Percentiles rank a stretch among this genome's conserved stretches.
Evolutionary conservation across 1,140 invertebrate genomes (phyloP).

Genomic region (Drosophila ogumai): DNA sequence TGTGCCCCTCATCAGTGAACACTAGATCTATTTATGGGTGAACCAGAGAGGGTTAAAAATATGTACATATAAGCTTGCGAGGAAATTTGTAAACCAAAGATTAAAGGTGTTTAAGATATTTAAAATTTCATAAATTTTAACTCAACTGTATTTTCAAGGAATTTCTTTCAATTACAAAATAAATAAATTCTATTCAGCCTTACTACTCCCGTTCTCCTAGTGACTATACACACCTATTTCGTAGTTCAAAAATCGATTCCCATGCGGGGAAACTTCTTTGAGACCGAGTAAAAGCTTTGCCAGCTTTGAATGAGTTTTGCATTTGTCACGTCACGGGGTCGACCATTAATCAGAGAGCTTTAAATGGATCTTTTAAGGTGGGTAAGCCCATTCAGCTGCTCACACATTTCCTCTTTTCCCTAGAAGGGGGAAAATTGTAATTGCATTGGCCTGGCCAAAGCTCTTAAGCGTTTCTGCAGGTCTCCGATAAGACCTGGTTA

Average conservation of each 20-base stretch:
- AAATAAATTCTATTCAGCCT: too few relatives aligned
- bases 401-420: constrained; percentile 1
- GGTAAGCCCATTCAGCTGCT: constrained; percentile 7
- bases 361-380: constrained; percentile 34
- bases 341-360: constrained; percentile 46
- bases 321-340: constrained; percentile 26
- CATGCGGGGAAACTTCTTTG: background rate
- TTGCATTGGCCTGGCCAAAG: constrained; percentile 42
- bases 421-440: constrained; percentile 19
- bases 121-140: background rate
- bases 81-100: background rate
- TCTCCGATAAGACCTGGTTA: constrained; percentile 32
- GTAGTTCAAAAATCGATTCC: background rate
- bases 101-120: background rate
- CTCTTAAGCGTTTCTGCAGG: constrained; percentile 36
- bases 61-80: background rate
- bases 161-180: background rate
- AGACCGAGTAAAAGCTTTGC: constrained; percentile 18
- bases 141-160: background rate
- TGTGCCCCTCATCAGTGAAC: background rate
- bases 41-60: background rate
- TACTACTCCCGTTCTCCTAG: background rate
- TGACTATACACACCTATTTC: background rate
- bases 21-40: constrained; percentile 8
- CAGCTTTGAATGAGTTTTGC: constrained; percentile 22